A percentile compares a stretch with the other conserved stretches of the same genome.
Evolutionary conservation across 1,140 invertebrate species (phyloP).

Genomic region (Coenobita brevimanus): DNA sequence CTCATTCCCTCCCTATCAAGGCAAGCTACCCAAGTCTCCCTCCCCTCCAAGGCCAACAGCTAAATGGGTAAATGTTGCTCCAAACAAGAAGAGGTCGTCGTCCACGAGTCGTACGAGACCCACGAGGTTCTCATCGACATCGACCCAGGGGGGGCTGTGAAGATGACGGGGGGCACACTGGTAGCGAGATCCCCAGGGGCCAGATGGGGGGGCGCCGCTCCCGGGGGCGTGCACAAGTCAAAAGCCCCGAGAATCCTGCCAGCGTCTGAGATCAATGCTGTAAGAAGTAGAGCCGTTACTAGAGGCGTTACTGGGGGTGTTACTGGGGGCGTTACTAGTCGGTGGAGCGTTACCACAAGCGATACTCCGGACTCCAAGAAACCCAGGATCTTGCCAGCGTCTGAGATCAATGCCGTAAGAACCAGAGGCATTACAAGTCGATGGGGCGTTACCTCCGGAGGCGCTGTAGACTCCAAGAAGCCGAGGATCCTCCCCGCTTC

Average conservation of each 20-base stretch:
- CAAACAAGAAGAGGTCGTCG: slow-evolving; percentile 34
- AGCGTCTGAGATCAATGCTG: too few relatives aligned
- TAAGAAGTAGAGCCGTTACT: not conserved
- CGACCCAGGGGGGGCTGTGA: slow-evolving; percentile 32
- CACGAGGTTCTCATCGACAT: slow-evolving; percentile 39
- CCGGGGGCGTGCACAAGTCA: not conserved
- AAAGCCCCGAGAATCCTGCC: slow-evolving; percentile 13
- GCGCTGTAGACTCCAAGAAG: too few relatives aligned
- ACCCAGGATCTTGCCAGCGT: too few relatives aligned
- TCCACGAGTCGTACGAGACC: slow-evolving; percentile 20
- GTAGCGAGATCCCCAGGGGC: slow-evolving; percentile 32
- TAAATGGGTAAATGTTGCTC: slow-evolving; percentile 64
- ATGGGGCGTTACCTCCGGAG: too few relatives aligned
- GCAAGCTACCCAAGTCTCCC: not conserved
- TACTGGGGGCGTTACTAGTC: too few relatives aligned
- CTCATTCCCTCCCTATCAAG: not conserved
- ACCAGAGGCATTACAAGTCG: too few relatives aligned
- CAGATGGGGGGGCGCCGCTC: slow-evolving; percentile 38
- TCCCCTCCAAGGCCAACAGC: slow-evolving; percentile 30
- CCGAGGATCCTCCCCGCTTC: too few relatives aligned
- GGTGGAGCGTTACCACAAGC: too few relatives aligned
- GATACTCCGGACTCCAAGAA: too few relatives aligned
- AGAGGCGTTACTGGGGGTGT: not conserved
- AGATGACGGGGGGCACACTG: slow-evolving; percentile 51
- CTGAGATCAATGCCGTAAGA: not conserved